Evolutionary conservation across 2,113 vertebrate genomes (phyloP).

Genomic region (Elgaria multicarinata): DNA sequence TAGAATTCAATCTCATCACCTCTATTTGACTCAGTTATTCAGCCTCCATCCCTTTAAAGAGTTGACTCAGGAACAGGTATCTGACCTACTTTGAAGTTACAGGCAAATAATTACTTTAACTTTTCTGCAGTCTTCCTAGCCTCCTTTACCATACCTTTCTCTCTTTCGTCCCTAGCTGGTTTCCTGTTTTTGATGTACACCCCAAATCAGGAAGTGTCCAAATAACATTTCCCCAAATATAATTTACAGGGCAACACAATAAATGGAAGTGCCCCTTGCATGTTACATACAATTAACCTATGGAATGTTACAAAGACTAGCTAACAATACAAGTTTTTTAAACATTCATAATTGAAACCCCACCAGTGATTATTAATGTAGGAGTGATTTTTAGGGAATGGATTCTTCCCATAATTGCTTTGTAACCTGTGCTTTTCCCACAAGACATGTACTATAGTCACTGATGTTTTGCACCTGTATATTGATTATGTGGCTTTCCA

Average conservation of each 20-base stretch:
- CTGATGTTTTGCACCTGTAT: conserved; percentile 11
- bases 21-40: background rate
- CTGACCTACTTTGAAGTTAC: background rate
- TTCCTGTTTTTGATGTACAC: background rate
- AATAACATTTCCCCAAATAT: background rate
- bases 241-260: background rate
- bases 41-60: background rate
- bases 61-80: background rate
- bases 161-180: background rate
- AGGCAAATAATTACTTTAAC: background rate
- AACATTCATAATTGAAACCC: background rate
- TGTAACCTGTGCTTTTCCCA: conserved; percentile 19
- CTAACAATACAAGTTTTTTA: background rate
- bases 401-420: conserved; percentile 14
- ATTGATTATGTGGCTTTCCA: background rate
- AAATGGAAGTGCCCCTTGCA: background rate
- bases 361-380: background rate
- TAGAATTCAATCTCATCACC: background rate
- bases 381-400: background rate
- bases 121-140: background rate
- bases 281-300: background rate
- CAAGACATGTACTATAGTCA: background rate
- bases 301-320: background rate
- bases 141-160: background rate
- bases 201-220: background rate